Percentiles rank a stretch among this genome's conserved stretches.
Evolutionary conservation across 1,140 invertebrate species (phyloP).

Genomic region (Leptinotarsa undecemlineata): DNA sequence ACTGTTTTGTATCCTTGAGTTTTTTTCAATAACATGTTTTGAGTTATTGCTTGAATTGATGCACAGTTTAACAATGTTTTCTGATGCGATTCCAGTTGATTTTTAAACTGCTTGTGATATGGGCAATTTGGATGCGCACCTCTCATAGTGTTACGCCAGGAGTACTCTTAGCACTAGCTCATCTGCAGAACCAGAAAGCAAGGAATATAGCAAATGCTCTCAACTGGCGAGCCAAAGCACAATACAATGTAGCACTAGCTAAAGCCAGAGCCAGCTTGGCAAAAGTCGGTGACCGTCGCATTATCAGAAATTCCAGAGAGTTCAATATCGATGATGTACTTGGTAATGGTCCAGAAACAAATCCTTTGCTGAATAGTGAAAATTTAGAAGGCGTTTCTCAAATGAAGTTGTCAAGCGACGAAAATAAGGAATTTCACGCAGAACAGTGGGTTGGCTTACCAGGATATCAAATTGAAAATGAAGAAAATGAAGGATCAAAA

Average conservation of each 20-base stretch:
- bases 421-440: too few relatives aligned
- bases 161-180: background rate
- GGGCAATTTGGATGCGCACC: background rate
- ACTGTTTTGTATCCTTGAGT: too few relatives aligned
- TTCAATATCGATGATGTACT: background rate
- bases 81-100: background rate
- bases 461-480: too few relatives aligned
- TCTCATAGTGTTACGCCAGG: slow-evolving; percentile 10
- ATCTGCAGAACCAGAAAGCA: slow-evolving; percentile 11
- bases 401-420: too few relatives aligned
- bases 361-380: background rate
- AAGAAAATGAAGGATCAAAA: too few relatives aligned
- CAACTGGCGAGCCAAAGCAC: background rate
- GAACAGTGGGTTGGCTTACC: too few relatives aligned
- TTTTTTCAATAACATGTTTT: too few relatives aligned
- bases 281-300: background rate
- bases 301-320: slow-evolving; percentile 1
- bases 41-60: too few relatives aligned
- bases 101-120: background rate
- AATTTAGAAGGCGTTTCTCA: background rate
- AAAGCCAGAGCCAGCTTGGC: background rate
- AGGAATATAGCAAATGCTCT: slow-evolving; percentile 12
- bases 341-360: background rate
- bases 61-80: too few relatives aligned
- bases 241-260: background rate